phyloP scores from a whole-genome alignment of 2,888 invertebrate species.

The Sinhomidia bicolor region DNA sequence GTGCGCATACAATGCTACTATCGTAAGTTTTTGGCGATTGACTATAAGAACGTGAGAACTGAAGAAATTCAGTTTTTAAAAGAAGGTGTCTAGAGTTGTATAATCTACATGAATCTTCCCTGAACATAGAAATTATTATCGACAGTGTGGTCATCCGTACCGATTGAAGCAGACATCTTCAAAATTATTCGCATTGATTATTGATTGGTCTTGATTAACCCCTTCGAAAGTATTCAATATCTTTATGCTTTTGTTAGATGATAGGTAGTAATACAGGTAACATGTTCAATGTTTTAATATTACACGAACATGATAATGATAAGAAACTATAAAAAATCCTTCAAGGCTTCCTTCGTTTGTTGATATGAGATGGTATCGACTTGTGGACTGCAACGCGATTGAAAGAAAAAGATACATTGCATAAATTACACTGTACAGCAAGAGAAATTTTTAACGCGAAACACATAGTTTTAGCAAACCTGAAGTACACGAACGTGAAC shows the following conservation, averaged over 20 bases:
- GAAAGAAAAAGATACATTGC: neutral
- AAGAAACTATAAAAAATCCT: neutral
- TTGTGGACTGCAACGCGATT: too few relatives aligned
- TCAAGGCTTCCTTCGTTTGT: neutral
- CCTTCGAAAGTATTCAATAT: neutral
- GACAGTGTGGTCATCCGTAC: neutral
- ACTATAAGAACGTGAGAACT: neutral
- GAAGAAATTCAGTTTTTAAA: neutral
- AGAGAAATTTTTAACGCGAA: neutral
- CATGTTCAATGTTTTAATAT: neutral
- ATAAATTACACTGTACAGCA: neutral
- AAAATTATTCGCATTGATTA: neutral
- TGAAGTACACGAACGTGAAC: slow-evolving; percentile 9
- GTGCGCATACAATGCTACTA: too few relatives aligned
- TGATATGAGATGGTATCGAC: neutral
- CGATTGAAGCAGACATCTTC: neutral
- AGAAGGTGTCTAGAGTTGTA: neutral
- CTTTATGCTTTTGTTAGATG: neutral
- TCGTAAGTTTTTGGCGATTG: too few relatives aligned
- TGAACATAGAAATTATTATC: slow-evolving; percentile 16
- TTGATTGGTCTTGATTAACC: slow-evolving; percentile 17
- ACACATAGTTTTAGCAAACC: neutral
- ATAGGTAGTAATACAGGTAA: too few relatives aligned
- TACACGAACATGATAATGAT: neutral
- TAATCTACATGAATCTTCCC: neutral